Percentiles rank a stretch among this genome's conserved stretches.
phyloP scores from a whole-genome alignment of 2,797 vertebrate species.

The Masticophis lateralis region DNA sequence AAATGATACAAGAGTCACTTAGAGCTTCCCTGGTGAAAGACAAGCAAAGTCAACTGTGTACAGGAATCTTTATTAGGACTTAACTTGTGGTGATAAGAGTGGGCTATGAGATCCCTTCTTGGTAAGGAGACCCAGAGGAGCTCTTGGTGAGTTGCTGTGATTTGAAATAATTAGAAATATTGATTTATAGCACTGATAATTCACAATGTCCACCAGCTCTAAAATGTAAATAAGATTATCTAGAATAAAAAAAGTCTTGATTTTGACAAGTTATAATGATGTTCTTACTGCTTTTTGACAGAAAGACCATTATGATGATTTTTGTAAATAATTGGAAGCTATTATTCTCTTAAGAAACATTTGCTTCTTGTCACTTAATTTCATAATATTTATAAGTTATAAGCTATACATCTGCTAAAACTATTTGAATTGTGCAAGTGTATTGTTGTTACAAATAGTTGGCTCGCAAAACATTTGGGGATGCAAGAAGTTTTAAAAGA shows the following conservation, averaged over 20 bases:
- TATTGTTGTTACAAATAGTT: background rate
- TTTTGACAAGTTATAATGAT: background rate
- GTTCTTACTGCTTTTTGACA: background rate
- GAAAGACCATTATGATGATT: background rate
- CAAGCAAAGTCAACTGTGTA: background rate
- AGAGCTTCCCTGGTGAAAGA: background rate
- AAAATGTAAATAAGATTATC: background rate
- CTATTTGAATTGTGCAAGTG: background rate
- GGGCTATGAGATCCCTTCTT: background rate
- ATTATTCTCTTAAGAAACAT: background rate
- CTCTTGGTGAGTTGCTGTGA: background rate
- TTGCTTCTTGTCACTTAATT: background rate
- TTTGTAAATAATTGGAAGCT: background rate
- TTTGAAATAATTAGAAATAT: background rate
- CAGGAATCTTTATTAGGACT: background rate
- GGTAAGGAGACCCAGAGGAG: background rate
- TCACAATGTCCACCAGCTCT: background rate
- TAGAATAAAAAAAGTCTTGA: background rate
- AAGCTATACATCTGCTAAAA: background rate
- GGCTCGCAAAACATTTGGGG: background rate
- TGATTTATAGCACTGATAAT: background rate
- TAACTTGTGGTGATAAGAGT: background rate
- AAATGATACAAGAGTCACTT: background rate
- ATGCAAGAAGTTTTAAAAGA: constrained; percentile 35
- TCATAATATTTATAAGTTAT: background rate